Evolutionary conservation across 92 coral and sea anemone species (phyloP), one percentile per base, ranked within the genome.

Genomic region (Metridium senile): DNA sequence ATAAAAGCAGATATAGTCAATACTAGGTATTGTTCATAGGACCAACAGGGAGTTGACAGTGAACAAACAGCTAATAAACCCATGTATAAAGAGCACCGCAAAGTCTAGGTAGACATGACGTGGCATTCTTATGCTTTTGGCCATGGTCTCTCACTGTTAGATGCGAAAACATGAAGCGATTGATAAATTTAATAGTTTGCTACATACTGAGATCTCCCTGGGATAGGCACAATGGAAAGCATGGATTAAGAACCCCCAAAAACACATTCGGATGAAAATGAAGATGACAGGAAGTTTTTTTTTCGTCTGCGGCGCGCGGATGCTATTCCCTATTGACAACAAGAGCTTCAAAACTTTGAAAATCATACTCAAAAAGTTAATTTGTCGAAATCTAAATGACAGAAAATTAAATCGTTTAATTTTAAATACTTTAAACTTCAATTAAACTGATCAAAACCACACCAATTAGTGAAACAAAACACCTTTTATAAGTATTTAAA

Each of bases 191-290:
- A 21, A 54, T 54, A 20, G 23, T 54, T 9, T 54, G 17, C 17
- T 54, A 3, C 59, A 16, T 54, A 54, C 59, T 54, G 59, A 54
- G 59, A 54, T 16, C 59, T 54, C 59, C 59, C 59, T 54, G 59
- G 59, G 59, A 9, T 2, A 13, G 23, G 59, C 59, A 54, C 59
- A 54, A 54, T 3, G 59, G 59, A 54, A 54, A 54, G 59, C 20
- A 9, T 54, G 16, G 59, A 54, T 13, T 54, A 2, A 20, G 23
- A 54, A 54, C 16, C 4, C 49, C 4, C 4, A 54, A 54, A 54
- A 54, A 54, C 21, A 54, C 59, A 54, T 9, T 54, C 4, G 17
- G 23, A 20, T 54, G 59, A 54, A 54, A 54, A 20, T 2, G 49
- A 13, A 4, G 49, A 39, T 4, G 49, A 13, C 13, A 4, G 49